Evolutionary conservation across 2,797 vertebrate genomes (phyloP).

Genomic region (Choloepus didactylus): DNA sequence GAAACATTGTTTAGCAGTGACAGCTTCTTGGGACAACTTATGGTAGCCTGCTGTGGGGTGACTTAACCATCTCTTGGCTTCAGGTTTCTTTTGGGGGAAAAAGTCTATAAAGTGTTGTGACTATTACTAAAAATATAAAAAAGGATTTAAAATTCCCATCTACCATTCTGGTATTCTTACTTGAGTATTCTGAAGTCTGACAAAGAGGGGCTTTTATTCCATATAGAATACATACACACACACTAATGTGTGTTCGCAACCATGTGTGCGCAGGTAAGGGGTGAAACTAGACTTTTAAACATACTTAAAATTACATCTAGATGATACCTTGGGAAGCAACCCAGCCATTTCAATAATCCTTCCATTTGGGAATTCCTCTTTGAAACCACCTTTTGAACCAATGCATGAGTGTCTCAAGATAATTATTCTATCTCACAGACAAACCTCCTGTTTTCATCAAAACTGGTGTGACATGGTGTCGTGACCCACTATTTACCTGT

Average conservation of each 20-base stretch:
- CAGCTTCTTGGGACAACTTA: slow-evolving; percentile 56
- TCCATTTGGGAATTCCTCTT: slow-evolving; percentile 20
- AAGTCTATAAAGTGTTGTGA: not conserved
- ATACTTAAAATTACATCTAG: not conserved
- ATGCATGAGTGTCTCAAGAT: not conserved
- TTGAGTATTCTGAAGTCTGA: not conserved
- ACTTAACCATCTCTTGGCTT: slow-evolving; percentile 63
- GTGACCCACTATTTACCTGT: not conserved
- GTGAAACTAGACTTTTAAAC: not conserved
- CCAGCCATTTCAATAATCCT: not conserved
- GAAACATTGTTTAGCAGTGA: slow-evolving; percentile 21
- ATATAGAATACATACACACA: not conserved
- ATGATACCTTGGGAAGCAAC: not conserved
- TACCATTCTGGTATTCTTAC: not conserved
- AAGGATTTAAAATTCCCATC: slow-evolving; percentile 49
- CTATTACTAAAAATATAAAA: slow-evolving; percentile 50
- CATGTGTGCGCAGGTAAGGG: not conserved
- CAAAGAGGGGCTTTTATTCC: not conserved
- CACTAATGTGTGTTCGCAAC: no score
- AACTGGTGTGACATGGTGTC: rapidly evolving
- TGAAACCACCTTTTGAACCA: slow-evolving; percentile 16
- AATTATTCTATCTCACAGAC: slow-evolving; percentile 17
- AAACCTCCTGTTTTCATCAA: slow-evolving; percentile 7
- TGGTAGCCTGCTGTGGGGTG: not conserved
- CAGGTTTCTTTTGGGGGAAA: slow-evolving; percentile 54